Base-by-base conservation (phyloP, 2,888 invertebrate species). In the Temnothorax rugatulus region DNA sequence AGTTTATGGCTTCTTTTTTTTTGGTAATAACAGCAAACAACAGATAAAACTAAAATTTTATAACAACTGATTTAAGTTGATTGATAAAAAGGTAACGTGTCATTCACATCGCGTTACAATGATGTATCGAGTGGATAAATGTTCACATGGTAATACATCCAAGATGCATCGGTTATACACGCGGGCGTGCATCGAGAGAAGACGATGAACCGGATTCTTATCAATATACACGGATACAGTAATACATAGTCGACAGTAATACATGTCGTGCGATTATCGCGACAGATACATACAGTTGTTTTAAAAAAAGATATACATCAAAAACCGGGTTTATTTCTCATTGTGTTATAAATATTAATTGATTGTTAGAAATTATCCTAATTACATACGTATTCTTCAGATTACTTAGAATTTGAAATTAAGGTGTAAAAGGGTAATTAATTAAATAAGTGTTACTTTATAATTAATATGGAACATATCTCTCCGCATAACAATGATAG, bases 121-220 rank as follows among this genome's bases (percentile, higher is more conserved):
- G 50, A 50, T 5, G 5, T 52, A 54, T 77, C 29, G 3, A 41
- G 8, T 64, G 8, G 3, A 66, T 44, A 76, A 63, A 25, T 25
- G 38, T 38, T 63, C 2, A 34, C 25, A 59, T 15, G 41, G 18
- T 41, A 25, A 73, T 69, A 21, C 18, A 59, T 73, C 13, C n/a
- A 15, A 64, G 52, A 63, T 76, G 13, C 9, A 77, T 77, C 25
- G n/a, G 25, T 54, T 66, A 18, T 18, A n/a, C n/a, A 25, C 41
- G 38, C 18, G 52, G 7, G 7, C 29, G 8, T 59, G 52, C 29
- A 59, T 21, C 9, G 64, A 54, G 64, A 54, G 25, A 54, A 76
- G 76, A 54, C 54, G 76, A 76, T 76, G 64, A 76, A 76, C 54
- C 54, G 52, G 76, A 66, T 76, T 76, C 76, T 76, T 76, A 76